phyloP scores from a whole-genome alignment of 2,888 invertebrate genomes.

The Caenorhabditis sp. region DNA sequence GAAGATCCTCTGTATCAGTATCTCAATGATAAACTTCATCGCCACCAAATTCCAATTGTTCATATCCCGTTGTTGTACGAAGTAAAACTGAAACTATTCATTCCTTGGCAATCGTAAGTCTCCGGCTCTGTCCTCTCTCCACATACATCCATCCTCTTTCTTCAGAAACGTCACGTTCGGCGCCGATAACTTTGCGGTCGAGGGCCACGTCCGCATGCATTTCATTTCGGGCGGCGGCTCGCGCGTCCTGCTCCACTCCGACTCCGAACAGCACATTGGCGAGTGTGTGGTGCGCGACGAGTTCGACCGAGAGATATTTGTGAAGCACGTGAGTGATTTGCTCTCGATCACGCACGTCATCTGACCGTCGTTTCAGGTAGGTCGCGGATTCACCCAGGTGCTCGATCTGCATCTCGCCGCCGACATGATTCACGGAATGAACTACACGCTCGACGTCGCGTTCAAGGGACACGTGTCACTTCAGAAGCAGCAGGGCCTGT shows the following conservation, averaged over 20 bases:
- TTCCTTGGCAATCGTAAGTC: conserved; percentile 62
- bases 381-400: conserved; percentile 34
- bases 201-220: conserved; percentile 57
- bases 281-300: conserved; percentile 58
- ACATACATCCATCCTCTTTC: not conserved
- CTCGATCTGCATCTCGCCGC: conserved; percentile 33
- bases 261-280: conserved; percentile 57
- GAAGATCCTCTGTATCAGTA: conserved; percentile 36
- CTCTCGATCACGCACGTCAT: not conserved
- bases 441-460: conserved; percentile 47
- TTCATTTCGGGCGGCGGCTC: conserved; percentile 57
- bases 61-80: conserved; percentile 62
- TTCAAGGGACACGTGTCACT: conserved; percentile 36
- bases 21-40: conserved; percentile 50
- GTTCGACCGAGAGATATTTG: conserved; percentile 46
- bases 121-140: not conserved
- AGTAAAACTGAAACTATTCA: conserved; percentile 58
- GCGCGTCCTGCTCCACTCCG: conserved; percentile 49
- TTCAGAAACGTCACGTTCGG: conserved; percentile 64
- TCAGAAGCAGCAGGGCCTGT: conserved; percentile 31
- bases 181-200: conserved; percentile 61
- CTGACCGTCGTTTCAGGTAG: conserved; percentile 21
- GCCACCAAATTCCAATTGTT: conserved; percentile 61
- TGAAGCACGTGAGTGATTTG: conserved; percentile 49
- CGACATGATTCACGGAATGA: conserved; percentile 55